Conservation (phyloP, 2,797 vertebrate species). For the Caiman crocodilus region DNA sequence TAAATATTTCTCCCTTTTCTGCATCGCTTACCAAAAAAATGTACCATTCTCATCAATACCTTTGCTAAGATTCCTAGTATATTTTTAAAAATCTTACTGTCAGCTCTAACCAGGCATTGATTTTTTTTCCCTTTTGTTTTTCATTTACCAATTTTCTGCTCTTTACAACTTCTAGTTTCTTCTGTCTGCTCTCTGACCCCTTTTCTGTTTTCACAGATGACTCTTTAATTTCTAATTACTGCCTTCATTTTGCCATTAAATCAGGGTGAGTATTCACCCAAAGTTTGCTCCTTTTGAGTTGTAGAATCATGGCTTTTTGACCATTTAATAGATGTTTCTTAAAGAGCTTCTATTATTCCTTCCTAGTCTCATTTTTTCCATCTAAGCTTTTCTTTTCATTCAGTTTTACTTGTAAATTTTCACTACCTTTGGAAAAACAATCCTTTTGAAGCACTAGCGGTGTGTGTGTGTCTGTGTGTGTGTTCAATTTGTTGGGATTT, state of each 20-base stretch:
- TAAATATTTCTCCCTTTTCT: no score
- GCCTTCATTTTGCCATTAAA: not conserved
- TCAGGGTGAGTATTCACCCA: not conserved
- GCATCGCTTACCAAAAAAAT: no score
- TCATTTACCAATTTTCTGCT: slow-evolving; percentile 40
- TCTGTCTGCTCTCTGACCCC: not conserved
- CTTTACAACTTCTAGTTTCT: not conserved
- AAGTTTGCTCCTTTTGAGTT: not conserved
- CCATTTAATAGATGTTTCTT: not conserved
- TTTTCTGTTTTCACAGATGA: not conserved
- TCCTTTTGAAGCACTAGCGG: not conserved
- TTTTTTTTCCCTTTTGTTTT: slow-evolving; percentile 38
- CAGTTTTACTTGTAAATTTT: not conserved
- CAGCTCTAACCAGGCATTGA: not conserved
- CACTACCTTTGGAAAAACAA: not conserved
- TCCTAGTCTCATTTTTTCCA: not conserved
- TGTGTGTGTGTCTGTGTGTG: accelerated
- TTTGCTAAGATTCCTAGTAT: no score
- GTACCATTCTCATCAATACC: no score
- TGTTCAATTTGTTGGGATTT: not conserved
- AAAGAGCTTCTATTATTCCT: not conserved
- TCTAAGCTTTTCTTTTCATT: not conserved
- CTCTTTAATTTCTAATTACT: slow-evolving; percentile 14
- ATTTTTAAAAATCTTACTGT: no score
- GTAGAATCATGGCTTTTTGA: not conserved